Evolutionary conservation across 2,797 vertebrate species (phyloP), one percentile per base, ranked within the genome.

Genomic region (Menidia menidia): DNA sequence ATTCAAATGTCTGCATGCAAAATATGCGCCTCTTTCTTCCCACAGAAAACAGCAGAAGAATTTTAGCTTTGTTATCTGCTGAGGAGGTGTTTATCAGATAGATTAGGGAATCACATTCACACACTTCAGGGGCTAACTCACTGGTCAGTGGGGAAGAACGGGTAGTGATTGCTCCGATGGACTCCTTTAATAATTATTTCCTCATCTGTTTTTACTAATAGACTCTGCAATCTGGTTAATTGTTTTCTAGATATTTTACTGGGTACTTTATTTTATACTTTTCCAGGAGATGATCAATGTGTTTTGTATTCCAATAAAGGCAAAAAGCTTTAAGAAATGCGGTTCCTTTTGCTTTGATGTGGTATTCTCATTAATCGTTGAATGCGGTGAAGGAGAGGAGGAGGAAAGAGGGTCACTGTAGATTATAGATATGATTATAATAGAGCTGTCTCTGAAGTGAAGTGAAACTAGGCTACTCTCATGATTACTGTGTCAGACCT

Each of bases 11-110:
- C 4, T 18, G 30, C 61, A 57, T 57, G 59, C 25, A 25, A 59
- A 54, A n/a, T 61, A 2, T 44, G 64, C 65, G 66, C 66, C 55
- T 82, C 31, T 15, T 69, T 85, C 60, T 76, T 80, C 64, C 55
- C 71, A 57, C 58, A 64, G 77, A 84, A 81, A 75, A 82, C 61
- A 45, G 32, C 48, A 68, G 56, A 65, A 68, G 43, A 32, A 35
- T 53, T 18, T 33, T 3, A 15, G 9, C 57, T 51, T n/a, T 52
- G 32, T 56, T 57, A 45, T 80, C 62, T 75, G 52, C 53, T 19
- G 42, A 13, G 33, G n/a, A 19, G 12, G 50, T 64, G 43, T 73
- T 43, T 71, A 56, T 55, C 44, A 13, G 2, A 35, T 62, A 68
- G 53, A 71, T 73, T 62, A 61, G 45, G 6, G 1, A 3, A 30